Evolutionary conservation across 1,140 invertebrate genomes (phyloP), one percentile per base, ranked within the genome.

Genomic region (Pseudomyrmex pallidus): DNA sequence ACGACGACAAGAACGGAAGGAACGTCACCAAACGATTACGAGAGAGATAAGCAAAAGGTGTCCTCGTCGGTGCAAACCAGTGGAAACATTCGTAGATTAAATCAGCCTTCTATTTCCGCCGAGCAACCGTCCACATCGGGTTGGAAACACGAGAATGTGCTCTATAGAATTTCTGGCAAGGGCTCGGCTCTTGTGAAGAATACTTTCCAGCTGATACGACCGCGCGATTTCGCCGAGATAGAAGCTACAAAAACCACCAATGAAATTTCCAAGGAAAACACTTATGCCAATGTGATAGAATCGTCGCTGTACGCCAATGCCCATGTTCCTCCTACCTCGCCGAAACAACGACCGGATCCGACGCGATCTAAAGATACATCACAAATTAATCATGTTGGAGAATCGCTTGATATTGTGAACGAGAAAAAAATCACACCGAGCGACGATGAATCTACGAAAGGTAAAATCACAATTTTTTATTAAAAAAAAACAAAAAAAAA

Each of bases 1-100:
- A 74, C 83, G 20, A 77, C 78, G 10, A 86, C 74, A 13, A 85
- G 62, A 13, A 63, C 54, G 54, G 72, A 77, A 20, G 54, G 61
- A 9, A 73, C 67, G 10, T 13, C 74, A 17, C 74, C 62, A 1
- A 87, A 68, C 20, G 82, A 89, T 57, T 89, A 89, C 82, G 87
- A 89, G 22, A 35, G 63, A 17, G 90, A 92, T 44, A 90, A 88
- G 50, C 91, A 92, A 74, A 95, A 95, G 88, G 95, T 95, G 0
- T 95, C 95, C 2, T 95, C 94, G 0, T 94, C 93, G 1, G 94
- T 89, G 10, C 95, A 95, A 84, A 95, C 95, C 4, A 95, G 92
- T 85, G 93, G 93, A 44, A 93, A 95, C 64, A 74, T 95, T n/a
- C 88, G 93, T 2, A 93, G 90, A 89, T 87, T 93, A 57, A 90